Evolutionary conservation across 92 coral and sea anemone genomes (phyloP).

Genomic region (Hydrozoanthus gracilis): DNA sequence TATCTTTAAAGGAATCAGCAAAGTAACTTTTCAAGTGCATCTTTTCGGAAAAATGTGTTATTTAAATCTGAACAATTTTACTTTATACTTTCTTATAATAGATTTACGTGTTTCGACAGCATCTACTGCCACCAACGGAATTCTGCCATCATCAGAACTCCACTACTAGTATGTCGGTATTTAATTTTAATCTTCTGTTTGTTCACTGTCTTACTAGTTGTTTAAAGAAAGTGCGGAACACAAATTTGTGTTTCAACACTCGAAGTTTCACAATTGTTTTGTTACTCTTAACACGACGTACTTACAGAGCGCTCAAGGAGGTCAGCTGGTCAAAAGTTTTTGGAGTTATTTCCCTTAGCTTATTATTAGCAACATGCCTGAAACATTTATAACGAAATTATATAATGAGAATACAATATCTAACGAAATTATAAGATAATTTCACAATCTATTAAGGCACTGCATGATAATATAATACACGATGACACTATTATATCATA

Average conservation of each 20-base stretch:
- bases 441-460: not conserved
- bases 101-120: too few species aligned
- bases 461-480: not conserved
- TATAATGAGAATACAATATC: not conserved
- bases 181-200: not conserved
- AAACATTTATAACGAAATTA: not conserved
- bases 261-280: not conserved
- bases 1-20: not conserved
- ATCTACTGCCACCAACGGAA: too few species aligned
- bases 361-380: constrained; percentile 15
- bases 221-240: not conserved
- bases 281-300: not conserved
- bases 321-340: constrained; percentile 5
- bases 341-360: constrained; percentile 7
- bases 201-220: not conserved
- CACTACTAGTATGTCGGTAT: too few species aligned
- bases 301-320: constrained; percentile 26
- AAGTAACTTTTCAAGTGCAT: too few species aligned
- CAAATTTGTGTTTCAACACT: not conserved
- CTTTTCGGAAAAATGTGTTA: too few species aligned
- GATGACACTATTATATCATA: too few species aligned
- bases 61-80: too few species aligned
- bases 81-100: too few species aligned
- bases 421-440: not conserved
- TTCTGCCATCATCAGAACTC: too few species aligned